A percentile compares a stretch with the other conserved stretches of the same genome.
Conservation (phyloP, 2,888 invertebrate genomes). For the Onthophagus sagittarius region DNA sequence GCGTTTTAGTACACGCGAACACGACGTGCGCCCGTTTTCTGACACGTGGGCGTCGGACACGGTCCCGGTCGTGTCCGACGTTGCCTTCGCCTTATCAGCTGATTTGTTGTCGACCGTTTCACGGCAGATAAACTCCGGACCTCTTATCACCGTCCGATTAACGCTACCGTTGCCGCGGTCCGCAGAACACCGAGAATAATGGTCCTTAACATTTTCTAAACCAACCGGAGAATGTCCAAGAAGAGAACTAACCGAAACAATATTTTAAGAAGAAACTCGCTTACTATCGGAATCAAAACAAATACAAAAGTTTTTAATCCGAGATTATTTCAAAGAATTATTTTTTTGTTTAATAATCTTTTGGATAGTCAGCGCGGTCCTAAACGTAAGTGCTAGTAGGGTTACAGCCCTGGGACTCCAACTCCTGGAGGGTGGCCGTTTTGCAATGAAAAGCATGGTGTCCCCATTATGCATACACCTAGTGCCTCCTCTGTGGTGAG, state of each 20-base stretch:
- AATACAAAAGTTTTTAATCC: too few relatives aligned
- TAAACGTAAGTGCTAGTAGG: too few relatives aligned
- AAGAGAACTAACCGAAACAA: neutral
- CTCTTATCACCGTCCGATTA: neutral
- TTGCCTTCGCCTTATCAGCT: conserved; percentile 9
- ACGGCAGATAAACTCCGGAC: conserved; percentile 2
- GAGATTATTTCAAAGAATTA: too few relatives aligned
- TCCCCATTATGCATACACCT: too few relatives aligned
- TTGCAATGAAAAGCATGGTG: too few relatives aligned
- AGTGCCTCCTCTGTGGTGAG: too few relatives aligned
- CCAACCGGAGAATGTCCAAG: neutral
- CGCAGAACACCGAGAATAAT: neutral
- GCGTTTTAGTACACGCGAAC: neutral
- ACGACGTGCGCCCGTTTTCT: conserved; percentile 8
- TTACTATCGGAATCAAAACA: too few relatives aligned
- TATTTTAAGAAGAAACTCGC: neutral
- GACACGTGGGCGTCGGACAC: conserved; percentile 21
- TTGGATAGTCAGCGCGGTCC: too few relatives aligned
- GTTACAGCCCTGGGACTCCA: too few relatives aligned
- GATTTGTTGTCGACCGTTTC: conserved; percentile 7
- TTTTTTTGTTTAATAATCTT: too few relatives aligned
- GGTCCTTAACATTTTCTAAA: neutral
- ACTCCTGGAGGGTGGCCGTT: too few relatives aligned
- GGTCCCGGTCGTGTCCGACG: conserved; percentile 7
- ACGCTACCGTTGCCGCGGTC: neutral